Evolutionary conservation across 2,888 invertebrate genomes (phyloP).

Genomic region (Toxonevra muliebris): DNA sequence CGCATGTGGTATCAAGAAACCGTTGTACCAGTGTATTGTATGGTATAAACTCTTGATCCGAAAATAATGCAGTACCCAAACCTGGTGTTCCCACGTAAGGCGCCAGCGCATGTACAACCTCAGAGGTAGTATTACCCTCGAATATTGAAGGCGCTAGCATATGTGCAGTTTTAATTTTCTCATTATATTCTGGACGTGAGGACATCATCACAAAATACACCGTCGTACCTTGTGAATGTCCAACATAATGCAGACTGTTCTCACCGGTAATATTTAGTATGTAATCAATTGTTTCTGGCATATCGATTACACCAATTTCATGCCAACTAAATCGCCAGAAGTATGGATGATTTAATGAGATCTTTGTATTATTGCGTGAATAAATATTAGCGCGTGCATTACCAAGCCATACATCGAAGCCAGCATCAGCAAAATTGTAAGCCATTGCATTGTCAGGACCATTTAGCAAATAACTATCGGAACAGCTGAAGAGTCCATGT

Average conservation of each 20-base stretch:
- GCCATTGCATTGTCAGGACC: slow-evolving; percentile 72
- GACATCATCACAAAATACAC: slow-evolving; percentile 66
- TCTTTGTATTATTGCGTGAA: slow-evolving; percentile 67
- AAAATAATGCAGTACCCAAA: slow-evolving; percentile 41
- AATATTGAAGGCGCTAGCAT: slow-evolving; percentile 75
- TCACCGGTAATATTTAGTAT: slow-evolving; percentile 65
- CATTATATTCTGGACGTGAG: slow-evolving; percentile 65
- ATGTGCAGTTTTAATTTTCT: slow-evolving; percentile 65
- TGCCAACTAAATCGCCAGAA: slow-evolving; percentile 71
- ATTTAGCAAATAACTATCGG: slow-evolving; percentile 77
- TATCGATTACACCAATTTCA: slow-evolving; percentile 66
- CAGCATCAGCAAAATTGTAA: slow-evolving; percentile 66
- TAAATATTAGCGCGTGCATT: slow-evolving; percentile 74
- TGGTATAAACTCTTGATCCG: slow-evolving; percentile 68
- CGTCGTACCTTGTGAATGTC: slow-evolving; percentile 71
- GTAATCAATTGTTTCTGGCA: slow-evolving; percentile 73
- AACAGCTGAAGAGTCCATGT: slow-evolving; percentile 77
- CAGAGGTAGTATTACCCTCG: slow-evolving; percentile 68
- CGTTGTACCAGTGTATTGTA: slow-evolving; percentile 49
- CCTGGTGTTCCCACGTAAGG: slow-evolving; percentile 53
- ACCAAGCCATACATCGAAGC: slow-evolving; percentile 71
- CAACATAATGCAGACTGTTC: slow-evolving; percentile 69
- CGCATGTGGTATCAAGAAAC: slow-evolving; percentile 49
- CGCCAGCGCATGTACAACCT: slow-evolving; percentile 63
- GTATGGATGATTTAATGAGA: slow-evolving; percentile 47